Conservation (phyloP, 2,888 invertebrate species). For the Geotrupes spiniger region DNA sequence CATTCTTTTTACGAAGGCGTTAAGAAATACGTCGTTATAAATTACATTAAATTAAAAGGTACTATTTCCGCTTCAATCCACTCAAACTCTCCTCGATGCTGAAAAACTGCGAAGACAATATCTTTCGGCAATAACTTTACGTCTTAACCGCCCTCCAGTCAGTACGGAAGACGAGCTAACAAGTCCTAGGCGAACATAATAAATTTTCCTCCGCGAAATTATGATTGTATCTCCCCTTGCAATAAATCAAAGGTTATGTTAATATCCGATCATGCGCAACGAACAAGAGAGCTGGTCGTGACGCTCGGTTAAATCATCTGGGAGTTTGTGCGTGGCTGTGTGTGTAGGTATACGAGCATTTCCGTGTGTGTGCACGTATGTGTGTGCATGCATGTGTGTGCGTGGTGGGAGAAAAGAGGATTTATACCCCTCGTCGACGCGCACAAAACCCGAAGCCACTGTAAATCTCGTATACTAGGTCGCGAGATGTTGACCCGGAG, state of each 20-base stretch:
- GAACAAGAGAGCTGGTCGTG: conserved; percentile 35
- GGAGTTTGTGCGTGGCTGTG: no score
- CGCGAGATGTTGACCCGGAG: conserved; percentile 17
- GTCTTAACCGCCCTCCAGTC: conserved; percentile 3
- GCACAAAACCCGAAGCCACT: conserved; percentile 23
- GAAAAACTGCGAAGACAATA: no score
- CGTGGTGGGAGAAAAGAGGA: conserved; percentile 2
- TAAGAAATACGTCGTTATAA: no score
- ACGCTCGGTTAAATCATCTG: conserved; percentile 31
- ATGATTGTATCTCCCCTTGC: conserved; percentile 36
- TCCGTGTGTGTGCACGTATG: no score
- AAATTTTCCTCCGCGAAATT: conserved; percentile 33
- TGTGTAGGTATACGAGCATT: no score
- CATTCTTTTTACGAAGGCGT: no score
- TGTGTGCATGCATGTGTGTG: no score
- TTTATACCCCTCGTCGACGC: conserved; percentile 23
- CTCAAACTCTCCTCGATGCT: no score
- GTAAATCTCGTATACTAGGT: conserved; percentile 20
- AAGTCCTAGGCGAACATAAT: conserved; percentile 30
- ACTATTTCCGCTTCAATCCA: no score
- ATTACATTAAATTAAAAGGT: no score
- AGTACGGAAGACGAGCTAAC: conserved; percentile 1
- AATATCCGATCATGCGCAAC: conserved; percentile 39
- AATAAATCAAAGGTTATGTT: conserved; percentile 41
- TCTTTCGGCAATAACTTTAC: background rate